Evolutionary conservation across 2,888 invertebrate genomes (phyloP), one percentile per base, ranked within the genome.

Genomic region (Cosmopolites sordidus): DNA sequence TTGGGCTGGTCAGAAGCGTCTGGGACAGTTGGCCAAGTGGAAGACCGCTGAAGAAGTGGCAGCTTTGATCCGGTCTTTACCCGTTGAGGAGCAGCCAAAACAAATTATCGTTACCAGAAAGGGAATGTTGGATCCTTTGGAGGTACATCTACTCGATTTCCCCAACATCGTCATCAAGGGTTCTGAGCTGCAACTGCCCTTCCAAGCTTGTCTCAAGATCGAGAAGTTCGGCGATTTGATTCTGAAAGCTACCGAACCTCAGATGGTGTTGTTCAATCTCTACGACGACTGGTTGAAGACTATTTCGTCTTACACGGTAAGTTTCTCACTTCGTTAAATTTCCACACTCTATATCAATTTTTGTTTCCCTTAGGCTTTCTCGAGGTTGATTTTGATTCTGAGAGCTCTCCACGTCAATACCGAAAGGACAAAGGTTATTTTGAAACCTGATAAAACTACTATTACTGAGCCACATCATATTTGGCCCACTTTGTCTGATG

Each of bases 21-120:
- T 99, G 5, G 97, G 97, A 68, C 97, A 95, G 80, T 80, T 99
- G 75, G 99, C 99, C 8, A 99, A 99, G 76, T 99, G 99, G 99
- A 99, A 99, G 77, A 99, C 99, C 0, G 99, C 99, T 45, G 99
- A 99, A 79, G 99, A 99, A 87, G 99, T 99, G 12, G 99, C 99
- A 1, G 99, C 99, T 27, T 77, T 99, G 66, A 99, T 99, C 83
- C 86, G 99, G 39, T 99, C 99, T 0, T 77, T 99, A 60, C 99
- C 99, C 0, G 98, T 99, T 2, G 99, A 99, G 76, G 99, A 99
- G 76, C 99, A 99, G 73, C 99, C 99, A 0, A 97, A 99, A 72
- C 99, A 99, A 77, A 99, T 99, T 73, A 99, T 99, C 71, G 99
- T 99, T 50, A 99, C 99, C 1, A 83, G 99, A 65, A 99, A 99